phyloP scores from a whole-genome alignment of 2,888 invertebrate species.

The Rhaphigaster nebulosa region DNA sequence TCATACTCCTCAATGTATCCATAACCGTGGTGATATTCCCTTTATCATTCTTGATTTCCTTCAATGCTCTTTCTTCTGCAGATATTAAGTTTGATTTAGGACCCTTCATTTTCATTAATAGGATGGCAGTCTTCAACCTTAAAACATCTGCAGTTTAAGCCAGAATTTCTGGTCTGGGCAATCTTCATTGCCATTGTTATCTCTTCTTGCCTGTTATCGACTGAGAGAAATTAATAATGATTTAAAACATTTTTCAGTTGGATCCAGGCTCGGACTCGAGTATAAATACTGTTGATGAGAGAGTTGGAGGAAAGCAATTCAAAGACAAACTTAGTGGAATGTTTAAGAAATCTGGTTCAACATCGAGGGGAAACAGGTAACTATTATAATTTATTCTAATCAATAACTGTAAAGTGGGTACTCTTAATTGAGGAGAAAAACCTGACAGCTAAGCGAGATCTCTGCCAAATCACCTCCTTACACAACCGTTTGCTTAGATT shows the following conservation, averaged over 20 bases:
- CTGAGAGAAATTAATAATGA: background rate
- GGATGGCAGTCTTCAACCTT: too few relatives aligned
- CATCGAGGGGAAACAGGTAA: conserved; percentile 79
- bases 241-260: conserved; percentile 64
- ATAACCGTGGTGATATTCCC: too few relatives aligned
- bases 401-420: conserved; percentile 1
- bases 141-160: background rate
- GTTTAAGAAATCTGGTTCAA: conserved; percentile 79
- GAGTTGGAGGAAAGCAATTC: conserved; percentile 75
- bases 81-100: too few relatives aligned
- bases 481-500: too few relatives aligned
- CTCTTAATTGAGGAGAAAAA: too few relatives aligned
- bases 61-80: too few relatives aligned
- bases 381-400: conserved; percentile 5
- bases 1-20: too few relatives aligned
- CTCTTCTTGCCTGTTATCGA: background rate
- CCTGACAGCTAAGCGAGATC: too few relatives aligned
- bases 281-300: conserved; percentile 74
- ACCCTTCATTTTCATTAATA: too few relatives aligned
- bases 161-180: background rate
- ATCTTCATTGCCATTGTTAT: background rate
- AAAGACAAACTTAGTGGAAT: conserved; percentile 86
- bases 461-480: too few relatives aligned
- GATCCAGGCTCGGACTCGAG: conserved; percentile 81
- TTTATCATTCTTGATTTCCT: too few relatives aligned